Conservation (phyloP, 2,113 vertebrate genomes). For the Nymphicus hollandicus region DNA sequence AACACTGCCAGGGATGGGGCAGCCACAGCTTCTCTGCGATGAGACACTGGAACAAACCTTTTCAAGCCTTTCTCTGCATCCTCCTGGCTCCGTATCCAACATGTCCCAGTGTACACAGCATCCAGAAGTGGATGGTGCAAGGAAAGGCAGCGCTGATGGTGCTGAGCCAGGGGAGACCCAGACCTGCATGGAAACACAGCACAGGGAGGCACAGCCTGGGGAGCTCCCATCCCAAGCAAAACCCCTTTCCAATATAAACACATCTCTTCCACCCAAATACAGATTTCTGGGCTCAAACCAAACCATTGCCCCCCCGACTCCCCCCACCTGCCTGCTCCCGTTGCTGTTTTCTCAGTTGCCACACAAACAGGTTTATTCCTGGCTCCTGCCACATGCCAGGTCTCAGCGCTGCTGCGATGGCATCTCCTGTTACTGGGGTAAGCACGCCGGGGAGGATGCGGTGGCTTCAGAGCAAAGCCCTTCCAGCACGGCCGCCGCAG, state of each 20-base stretch:
- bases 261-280: background rate
- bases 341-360: slow-evolving; percentile 73
- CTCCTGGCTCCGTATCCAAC: background rate
- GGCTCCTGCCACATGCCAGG: slow-evolving; percentile 32
- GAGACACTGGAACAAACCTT: background rate
- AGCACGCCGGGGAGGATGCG: background rate
- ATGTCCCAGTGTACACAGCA: fast-evolving
- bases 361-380: slow-evolving; percentile 77
- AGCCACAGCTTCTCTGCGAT: background rate
- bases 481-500: slow-evolving; percentile 32
- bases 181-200: background rate
- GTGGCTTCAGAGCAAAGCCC: background rate
- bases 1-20: background rate
- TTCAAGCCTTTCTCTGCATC: background rate
- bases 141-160: background rate
- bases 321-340: background rate
- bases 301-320: background rate
- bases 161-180: background rate
- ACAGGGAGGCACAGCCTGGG: background rate
- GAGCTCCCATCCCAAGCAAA: background rate
- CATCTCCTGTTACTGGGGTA: background rate
- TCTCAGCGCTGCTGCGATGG: background rate
- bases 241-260: background rate
- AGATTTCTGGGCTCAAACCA: background rate
- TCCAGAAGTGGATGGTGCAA: fast-evolving